phyloP scores from a whole-genome alignment of 2,888 invertebrate genomes.

The Camponotus fellah region DNA sequence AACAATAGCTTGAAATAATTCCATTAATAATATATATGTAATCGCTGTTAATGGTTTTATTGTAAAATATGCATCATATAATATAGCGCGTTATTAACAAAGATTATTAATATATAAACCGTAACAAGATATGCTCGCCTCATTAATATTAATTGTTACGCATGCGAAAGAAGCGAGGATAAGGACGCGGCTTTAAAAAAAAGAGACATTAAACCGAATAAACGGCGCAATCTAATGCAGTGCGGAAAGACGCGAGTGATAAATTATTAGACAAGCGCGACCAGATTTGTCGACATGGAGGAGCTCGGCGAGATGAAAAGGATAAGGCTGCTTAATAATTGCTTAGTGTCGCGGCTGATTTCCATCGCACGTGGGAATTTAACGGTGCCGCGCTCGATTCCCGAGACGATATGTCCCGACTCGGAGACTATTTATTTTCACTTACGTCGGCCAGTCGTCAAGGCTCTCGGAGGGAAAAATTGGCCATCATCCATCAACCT shows the following conservation, averaged over 20 bases:
- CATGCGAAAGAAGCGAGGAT: not conserved
- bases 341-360: conserved; percentile 32
- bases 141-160: conserved; percentile 40
- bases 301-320: not conserved
- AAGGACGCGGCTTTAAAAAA: not conserved
- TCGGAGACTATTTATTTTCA: conserved; percentile 74
- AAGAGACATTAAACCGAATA: not conserved
- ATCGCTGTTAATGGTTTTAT: not conserved
- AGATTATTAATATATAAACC: conserved; percentile 23
- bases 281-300: not conserved
- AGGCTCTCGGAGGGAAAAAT: conserved; percentile 48
- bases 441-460: conserved; percentile 65
- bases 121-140: not conserved
- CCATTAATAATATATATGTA: conserved; percentile 28
- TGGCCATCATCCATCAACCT: conserved; percentile 73
- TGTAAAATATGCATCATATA: conserved; percentile 12
- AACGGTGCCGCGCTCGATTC: conserved; percentile 35
- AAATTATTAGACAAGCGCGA: not conserved
- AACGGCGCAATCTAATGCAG: conserved; percentile 8
- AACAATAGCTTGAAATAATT: conserved; percentile 14
- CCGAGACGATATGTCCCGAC: conserved; percentile 51
- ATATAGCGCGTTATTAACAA: not conserved
- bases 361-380: conserved; percentile 28
- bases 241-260: conserved; percentile 1
- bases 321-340: conserved; percentile 36